A percentile compares a stretch with the other conserved stretches of the same genome.
These are phyloP conservation scores for Stichopus horrens DNA, from an alignment of 53 echinoderm and acorn worm species.

Conservation along the genomic window DNA sequence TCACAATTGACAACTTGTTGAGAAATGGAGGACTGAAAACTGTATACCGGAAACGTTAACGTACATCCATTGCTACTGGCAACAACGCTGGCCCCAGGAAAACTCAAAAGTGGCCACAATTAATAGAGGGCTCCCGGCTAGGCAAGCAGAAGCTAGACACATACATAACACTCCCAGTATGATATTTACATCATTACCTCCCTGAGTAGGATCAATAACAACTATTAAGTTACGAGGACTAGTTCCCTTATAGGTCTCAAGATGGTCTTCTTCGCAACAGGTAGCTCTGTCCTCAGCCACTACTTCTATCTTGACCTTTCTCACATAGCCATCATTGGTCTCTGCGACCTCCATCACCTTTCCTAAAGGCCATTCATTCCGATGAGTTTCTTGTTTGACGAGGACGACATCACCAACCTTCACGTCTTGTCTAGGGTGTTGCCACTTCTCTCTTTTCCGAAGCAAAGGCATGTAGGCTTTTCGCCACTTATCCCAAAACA, in stretches of 20 bases:
- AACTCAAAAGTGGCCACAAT: too few relatives aligned
- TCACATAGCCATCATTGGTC: slow-evolving; percentile 48
- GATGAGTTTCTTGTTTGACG: slow-evolving; percentile 52
- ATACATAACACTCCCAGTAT: too few relatives aligned
- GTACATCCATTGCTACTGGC: too few relatives aligned
- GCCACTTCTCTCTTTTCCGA: slow-evolving; percentile 55
- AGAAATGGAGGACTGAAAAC: too few relatives aligned
- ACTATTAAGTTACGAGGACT: slow-evolving; percentile 28
- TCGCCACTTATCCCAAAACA: slow-evolving; percentile 67
- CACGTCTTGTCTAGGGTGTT: slow-evolving; percentile 46
- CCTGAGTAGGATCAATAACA: background rate
- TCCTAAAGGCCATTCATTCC: slow-evolving; percentile 62
- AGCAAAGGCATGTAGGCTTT: slow-evolving; percentile 59
- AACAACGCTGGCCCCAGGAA: too few relatives aligned
- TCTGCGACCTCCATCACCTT: slow-evolving; percentile 41
- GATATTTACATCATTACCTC: too few relatives aligned
- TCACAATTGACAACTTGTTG: too few relatives aligned
- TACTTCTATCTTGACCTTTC: slow-evolving; percentile 54
- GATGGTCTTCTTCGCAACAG: slow-evolving; percentile 57
- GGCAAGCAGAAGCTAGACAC: too few relatives aligned
- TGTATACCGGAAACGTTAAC: too few relatives aligned
- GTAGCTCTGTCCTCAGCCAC: slow-evolving; percentile 33
- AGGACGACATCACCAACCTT: slow-evolving; percentile 50
- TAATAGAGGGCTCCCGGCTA: too few relatives aligned
- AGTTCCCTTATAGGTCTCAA: slow-evolving; percentile 60